Percentiles rank a stretch among this genome's conserved stretches.
These are phyloP conservation scores for Catharus bicknelli DNA, from an alignment of 2,113 vertebrate species.

Conservation along the genomic window DNA sequence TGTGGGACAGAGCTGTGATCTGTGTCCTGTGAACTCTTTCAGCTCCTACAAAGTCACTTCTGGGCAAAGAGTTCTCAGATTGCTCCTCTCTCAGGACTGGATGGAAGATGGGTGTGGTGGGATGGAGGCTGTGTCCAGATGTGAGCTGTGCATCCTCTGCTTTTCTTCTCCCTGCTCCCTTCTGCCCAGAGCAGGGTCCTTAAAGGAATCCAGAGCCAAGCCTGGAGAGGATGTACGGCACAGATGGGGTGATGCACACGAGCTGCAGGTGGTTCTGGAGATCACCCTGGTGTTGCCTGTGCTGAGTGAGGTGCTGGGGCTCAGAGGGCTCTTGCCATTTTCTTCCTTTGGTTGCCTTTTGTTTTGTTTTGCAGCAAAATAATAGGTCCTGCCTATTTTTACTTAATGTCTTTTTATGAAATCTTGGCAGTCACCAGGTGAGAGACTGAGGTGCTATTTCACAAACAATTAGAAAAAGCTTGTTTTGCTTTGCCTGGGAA, in stretches of 20 bases:
- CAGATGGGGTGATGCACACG: background rate
- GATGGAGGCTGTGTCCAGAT: background rate
- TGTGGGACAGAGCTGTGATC: background rate
- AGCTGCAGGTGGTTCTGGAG: background rate
- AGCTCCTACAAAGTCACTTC: background rate
- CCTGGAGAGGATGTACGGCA: background rate
- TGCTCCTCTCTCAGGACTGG: accelerated
- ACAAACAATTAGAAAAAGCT: background rate
- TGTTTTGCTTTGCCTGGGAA: background rate
- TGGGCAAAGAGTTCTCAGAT: background rate
- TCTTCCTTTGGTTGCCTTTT: background rate
- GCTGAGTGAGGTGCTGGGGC: background rate
- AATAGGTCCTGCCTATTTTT: background rate
- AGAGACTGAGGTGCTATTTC: background rate
- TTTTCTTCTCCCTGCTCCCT: background rate
- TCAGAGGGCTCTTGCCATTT: background rate
- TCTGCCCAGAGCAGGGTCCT: background rate
- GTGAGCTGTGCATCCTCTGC: background rate
- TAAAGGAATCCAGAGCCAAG: background rate
- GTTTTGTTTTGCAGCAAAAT: background rate
- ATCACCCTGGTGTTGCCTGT: background rate
- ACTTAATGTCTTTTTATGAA: background rate
- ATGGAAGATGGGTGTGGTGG: background rate
- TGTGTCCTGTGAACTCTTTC: background rate
- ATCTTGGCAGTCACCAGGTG: background rate